These are phyloP conservation scores for Pachyramphus minor DNA, from an alignment of 2,113 vertebrate genomes.

Conservation along the genomic window DNA sequence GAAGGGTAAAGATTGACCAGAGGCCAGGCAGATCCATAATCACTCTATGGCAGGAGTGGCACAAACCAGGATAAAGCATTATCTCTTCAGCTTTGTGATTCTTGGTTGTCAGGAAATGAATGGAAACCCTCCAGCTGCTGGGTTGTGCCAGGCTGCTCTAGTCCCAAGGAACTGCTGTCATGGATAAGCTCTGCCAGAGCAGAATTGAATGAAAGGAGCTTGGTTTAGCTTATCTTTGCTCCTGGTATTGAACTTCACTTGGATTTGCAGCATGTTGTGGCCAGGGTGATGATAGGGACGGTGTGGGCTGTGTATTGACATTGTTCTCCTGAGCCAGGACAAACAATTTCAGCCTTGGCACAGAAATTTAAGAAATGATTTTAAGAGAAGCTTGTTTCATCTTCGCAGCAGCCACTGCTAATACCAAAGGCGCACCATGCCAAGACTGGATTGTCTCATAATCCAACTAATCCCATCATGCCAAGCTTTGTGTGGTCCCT, in stretches of 20 bases:
- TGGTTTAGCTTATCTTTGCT: neutral
- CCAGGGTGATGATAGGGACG: neutral
- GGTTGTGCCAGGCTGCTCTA: neutral
- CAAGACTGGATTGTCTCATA: neutral
- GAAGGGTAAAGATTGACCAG: neutral
- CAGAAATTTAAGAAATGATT: neutral
- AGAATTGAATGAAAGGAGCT: neutral
- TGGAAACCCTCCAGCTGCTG: neutral
- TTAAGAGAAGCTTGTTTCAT: neutral
- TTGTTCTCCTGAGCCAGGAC: neutral
- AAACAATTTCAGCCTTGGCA: neutral
- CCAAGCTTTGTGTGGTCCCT: neutral
- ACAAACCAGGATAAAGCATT: neutral
- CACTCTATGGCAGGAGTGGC: neutral
- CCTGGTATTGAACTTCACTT: neutral
- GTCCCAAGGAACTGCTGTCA: neutral
- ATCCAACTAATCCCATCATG: neutral
- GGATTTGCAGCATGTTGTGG: neutral
- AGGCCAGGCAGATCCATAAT: neutral
- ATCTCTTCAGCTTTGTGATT: neutral
- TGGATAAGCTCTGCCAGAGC: accelerated
- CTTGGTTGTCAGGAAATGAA: neutral
- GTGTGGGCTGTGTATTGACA: neutral
- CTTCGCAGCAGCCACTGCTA: neutral
- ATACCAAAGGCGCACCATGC: neutral